Conservation (phyloP, 2,888 invertebrate species). For the Pardosa pseudoannulata region DNA sequence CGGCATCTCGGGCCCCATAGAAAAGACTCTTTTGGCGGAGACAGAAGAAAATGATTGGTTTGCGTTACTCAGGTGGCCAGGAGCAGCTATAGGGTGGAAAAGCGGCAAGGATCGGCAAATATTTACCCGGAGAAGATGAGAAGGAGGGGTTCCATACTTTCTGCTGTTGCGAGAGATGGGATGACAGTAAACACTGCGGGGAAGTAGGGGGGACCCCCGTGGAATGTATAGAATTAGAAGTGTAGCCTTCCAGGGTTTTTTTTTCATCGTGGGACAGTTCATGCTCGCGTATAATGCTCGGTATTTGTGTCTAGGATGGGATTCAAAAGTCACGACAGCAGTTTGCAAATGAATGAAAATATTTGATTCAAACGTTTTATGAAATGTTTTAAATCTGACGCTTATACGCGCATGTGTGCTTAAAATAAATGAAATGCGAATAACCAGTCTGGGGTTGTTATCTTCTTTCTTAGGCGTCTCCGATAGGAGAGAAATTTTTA, state of each 20-base stretch:
- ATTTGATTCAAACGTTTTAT: no score
- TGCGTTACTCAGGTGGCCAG: constrained; percentile 65
- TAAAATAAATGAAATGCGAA: no score
- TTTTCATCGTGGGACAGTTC: background rate
- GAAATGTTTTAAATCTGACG: no score
- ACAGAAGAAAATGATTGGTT: constrained; percentile 68
- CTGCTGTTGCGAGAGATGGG: background rate
- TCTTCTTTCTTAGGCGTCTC: no score
- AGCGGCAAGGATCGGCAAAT: constrained; percentile 71
- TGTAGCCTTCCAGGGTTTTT: background rate
- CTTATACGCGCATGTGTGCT: no score
- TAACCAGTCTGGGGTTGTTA: no score
- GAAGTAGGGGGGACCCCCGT: background rate
- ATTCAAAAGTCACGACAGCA: no score
- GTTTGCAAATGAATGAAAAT: no score
- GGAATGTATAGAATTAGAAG: background rate
- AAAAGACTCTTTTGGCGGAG: constrained; percentile 36
- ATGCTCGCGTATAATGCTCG: background rate
- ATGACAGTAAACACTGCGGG: background rate
- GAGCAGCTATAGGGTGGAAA: constrained; percentile 63
- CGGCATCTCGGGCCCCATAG: constrained; percentile 32
- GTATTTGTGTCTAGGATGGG: background rate
- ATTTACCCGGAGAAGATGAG: constrained; percentile 55
- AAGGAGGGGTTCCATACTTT: constrained; percentile 11
- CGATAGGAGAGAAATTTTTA: no score